These are phyloP conservation scores for Copidosoma floridanum DNA, from an alignment of 1,140 invertebrate species.

Conservation along the genomic window DNA sequence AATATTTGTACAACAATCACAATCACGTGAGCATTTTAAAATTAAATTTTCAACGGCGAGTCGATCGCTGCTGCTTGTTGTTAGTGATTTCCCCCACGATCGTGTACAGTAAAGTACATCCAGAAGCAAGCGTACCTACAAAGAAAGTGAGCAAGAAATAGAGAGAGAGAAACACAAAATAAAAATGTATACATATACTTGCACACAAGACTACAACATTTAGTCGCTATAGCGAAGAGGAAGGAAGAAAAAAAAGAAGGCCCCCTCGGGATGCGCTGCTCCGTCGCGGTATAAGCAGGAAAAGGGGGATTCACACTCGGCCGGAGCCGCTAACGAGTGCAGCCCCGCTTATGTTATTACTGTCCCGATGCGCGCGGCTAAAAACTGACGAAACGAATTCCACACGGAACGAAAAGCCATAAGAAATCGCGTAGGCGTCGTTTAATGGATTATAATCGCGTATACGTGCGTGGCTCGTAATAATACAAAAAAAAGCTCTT, in stretches of 20 bases:
- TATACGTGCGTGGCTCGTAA: neutral
- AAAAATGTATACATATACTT: conserved; percentile 13
- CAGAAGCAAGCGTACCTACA: neutral
- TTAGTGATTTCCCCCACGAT: too few species aligned
- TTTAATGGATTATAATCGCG: too few species aligned
- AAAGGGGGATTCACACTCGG: conserved; percentile 48
- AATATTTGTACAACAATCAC: too few species aligned
- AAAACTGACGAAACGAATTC: conserved; percentile 29
- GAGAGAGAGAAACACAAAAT: neutral
- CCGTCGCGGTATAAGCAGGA: neutral
- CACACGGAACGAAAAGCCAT: neutral
- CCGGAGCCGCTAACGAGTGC: conserved; percentile 47
- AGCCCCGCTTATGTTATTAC: conserved; percentile 18
- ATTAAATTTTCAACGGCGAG: too few species aligned
- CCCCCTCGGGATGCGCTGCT: conserved; percentile 38
- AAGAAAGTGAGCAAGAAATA: neutral
- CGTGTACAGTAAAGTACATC: neutral
- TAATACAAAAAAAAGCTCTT: neutral
- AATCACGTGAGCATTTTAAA: too few species aligned
- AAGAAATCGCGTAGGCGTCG: neutral
- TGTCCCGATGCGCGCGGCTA: too few species aligned
- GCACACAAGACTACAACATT: too few species aligned
- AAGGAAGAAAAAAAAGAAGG: conserved; percentile 43
- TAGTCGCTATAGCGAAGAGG: too few species aligned
- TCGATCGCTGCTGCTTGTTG: too few species aligned